Conservation (phyloP, 2,888 invertebrate species). For the Phaonia tiefii region DNA sequence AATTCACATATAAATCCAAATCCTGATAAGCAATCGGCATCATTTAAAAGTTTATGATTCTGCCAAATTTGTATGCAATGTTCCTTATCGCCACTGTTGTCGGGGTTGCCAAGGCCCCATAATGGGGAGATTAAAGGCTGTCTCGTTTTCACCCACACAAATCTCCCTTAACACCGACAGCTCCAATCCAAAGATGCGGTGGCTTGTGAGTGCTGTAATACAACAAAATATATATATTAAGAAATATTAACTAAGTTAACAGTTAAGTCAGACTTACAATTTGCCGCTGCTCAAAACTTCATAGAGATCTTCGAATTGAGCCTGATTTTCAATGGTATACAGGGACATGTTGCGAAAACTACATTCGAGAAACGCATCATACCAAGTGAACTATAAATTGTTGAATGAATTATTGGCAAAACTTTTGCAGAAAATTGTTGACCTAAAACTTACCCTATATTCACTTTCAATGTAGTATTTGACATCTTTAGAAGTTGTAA, state of each 20-base stretch:
- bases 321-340: slow-evolving; percentile 86
- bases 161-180: slow-evolving; percentile 5
- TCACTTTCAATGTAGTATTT: background rate
- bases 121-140: background rate
- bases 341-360: slow-evolving; percentile 84
- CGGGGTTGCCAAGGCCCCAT: background rate
- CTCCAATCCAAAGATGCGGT: slow-evolving; percentile 86
- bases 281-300: background rate
- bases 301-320: slow-evolving; percentile 3
- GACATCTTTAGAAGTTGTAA: background rate
- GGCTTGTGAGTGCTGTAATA: slow-evolving; percentile 85
- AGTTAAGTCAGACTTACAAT: slow-evolving; percentile 20
- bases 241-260: slow-evolving; percentile 2
- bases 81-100: background rate
- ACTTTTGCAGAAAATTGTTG: no score
- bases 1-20: slow-evolving; percentile 11
- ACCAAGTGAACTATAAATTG: slow-evolving; percentile 85
- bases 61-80: slow-evolving; percentile 5
- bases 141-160: background rate
- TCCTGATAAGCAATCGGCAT: background rate
- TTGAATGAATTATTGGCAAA: background rate
- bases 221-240: slow-evolving; percentile 10
- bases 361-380: slow-evolving; percentile 88
- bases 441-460: background rate
- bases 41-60: background rate